These are phyloP conservation scores for Solea solea DNA, from an alignment of 2,113 vertebrate species.

Conservation along the genomic window DNA sequence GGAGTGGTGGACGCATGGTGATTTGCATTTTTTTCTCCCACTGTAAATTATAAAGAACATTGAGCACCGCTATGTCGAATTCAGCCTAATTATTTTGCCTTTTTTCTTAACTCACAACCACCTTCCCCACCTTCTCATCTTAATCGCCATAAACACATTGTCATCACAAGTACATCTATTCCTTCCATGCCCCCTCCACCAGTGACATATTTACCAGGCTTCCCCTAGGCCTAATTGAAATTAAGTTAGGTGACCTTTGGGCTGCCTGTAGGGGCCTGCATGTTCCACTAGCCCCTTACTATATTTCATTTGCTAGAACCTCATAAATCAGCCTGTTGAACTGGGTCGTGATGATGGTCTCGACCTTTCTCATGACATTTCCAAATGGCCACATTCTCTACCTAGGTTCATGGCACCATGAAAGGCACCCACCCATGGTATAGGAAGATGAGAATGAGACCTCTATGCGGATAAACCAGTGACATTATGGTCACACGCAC, in stretches of 20 bases:
- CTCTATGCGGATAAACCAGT: constrained; percentile 20
- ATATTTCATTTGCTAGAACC: constrained; percentile 67
- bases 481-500: constrained; percentile 29
- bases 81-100: constrained; percentile 38
- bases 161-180: constrained; percentile 57
- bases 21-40: constrained; percentile 51
- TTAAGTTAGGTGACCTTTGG: constrained; percentile 80
- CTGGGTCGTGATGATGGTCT: constrained; percentile 62
- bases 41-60: constrained; percentile 58
- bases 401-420: constrained; percentile 63
- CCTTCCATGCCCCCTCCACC: constrained; percentile 24
- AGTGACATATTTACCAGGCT: constrained; percentile 57
- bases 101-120: constrained; percentile 13
- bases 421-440: constrained; percentile 60
- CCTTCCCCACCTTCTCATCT: constrained; percentile 33
- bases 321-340: constrained; percentile 78
- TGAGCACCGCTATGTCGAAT: constrained; percentile 24
- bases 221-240: constrained; percentile 74
- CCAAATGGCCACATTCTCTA: constrained; percentile 67
- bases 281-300: constrained; percentile 52
- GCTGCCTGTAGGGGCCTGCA: constrained; percentile 47
- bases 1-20: constrained; percentile 50
- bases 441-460: constrained; percentile 59
- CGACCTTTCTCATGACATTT: constrained; percentile 81
- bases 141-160: constrained; percentile 48